phyloP scores from a whole-genome alignment of 2,113 vertebrate genomes.

The Gracilinanus agilis region DNA sequence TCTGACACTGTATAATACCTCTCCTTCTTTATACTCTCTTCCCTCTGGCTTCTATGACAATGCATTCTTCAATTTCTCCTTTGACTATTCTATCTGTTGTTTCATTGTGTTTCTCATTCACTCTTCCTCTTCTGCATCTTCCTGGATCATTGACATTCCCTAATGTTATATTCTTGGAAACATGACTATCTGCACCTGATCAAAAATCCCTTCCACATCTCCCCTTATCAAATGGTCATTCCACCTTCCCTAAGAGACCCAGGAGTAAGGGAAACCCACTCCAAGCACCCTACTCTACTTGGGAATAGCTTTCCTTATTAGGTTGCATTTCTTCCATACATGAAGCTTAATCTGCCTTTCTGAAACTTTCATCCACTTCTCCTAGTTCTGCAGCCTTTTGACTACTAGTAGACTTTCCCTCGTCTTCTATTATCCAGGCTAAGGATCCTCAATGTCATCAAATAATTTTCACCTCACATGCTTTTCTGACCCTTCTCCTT shows the following conservation, averaged over 20 bases:
- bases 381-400: too few relatives aligned
- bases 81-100: not conserved
- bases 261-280: not conserved
- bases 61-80: not conserved
- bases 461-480: too few relatives aligned
- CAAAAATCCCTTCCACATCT: not conserved
- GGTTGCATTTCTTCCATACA: too few relatives aligned
- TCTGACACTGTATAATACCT: not conserved
- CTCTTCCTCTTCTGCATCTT: too few relatives aligned
- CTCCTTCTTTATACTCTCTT: not conserved
- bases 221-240: not conserved
- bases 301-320: not conserved
- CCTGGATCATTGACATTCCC: not conserved
- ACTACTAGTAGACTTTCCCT: too few relatives aligned
- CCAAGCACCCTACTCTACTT: not conserved
- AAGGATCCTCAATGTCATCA: too few relatives aligned
- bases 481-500: too few relatives aligned
- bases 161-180: not conserved
- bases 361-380: too few relatives aligned
- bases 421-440: too few relatives aligned
- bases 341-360: too few relatives aligned
- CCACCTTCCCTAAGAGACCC: not conserved
- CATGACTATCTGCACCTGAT: not conserved
- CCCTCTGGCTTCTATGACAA: not conserved
- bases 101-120: not conserved